A percentile compares a stretch with the other conserved stretches of the same genome.
These are phyloP conservation scores for Amblyopsis rosae DNA, from an alignment of 2,113 vertebrate genomes.

Conservation along the genomic window DNA sequence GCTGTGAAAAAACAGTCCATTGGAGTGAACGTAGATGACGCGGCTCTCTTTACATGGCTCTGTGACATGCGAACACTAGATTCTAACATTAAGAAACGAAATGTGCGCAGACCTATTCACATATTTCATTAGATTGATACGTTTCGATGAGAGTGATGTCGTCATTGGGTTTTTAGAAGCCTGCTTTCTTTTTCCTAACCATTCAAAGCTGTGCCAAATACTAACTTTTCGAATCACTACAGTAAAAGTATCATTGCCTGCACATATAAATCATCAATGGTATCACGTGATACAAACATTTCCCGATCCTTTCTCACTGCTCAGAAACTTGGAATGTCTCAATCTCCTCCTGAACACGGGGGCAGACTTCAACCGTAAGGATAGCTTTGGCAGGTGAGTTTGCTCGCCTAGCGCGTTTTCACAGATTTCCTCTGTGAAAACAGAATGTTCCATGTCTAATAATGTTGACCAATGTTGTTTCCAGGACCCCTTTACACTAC, in stretches of 20 bases:
- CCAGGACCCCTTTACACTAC: constrained; percentile 95
- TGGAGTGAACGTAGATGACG: too few species aligned
- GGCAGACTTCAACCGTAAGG: constrained; percentile 97
- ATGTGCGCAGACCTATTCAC: too few species aligned
- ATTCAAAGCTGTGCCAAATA: not conserved
- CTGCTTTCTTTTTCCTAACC: not conserved
- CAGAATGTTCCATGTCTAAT: too few species aligned
- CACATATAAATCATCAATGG: too few species aligned
- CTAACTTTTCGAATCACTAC: not conserved
- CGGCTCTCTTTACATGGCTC: too few species aligned
- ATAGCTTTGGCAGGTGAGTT: constrained; percentile 95
- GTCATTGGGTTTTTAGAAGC: not conserved
- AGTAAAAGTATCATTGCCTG: not conserved
- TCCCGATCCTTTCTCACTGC: not conserved
- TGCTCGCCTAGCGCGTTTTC: not conserved
- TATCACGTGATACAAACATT: not conserved
- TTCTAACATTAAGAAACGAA: too few species aligned
- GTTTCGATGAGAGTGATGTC: not conserved
- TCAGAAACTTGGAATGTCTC: constrained; percentile 97
- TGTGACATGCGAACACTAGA: too few species aligned
- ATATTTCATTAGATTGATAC: too few species aligned
- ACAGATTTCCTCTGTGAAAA: too few species aligned
- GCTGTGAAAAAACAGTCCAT: too few species aligned
- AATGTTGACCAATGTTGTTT: constrained; percentile 20
- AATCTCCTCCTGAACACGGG: constrained; percentile 96